Conservation (phyloP, 2,797 vertebrate genomes). For the Lepus oiostolus region DNA sequence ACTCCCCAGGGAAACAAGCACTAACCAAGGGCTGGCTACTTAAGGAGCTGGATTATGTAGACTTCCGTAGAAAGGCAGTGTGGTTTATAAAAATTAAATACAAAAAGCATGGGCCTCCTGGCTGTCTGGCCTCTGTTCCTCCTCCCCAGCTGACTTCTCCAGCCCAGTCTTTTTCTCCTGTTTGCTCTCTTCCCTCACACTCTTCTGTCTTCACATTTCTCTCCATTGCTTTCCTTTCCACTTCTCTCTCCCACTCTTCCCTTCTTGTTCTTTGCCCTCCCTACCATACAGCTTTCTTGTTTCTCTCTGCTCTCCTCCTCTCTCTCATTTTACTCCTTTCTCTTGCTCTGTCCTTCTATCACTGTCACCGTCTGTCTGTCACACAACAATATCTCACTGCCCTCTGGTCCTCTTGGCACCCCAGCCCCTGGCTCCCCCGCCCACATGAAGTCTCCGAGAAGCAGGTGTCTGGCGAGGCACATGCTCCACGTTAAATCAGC, state of each 20-base stretch:
- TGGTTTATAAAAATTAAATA: conserved; percentile 24
- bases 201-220: background rate
- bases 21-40: background rate
- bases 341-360: background rate
- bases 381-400: background rate
- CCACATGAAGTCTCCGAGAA: background rate
- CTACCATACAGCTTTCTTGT: background rate
- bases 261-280: background rate
- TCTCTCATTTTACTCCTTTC: background rate
- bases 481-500: background rate
- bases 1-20: conserved; percentile 39
- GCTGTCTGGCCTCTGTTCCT: too few species aligned
- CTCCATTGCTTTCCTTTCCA: background rate
- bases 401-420: background rate
- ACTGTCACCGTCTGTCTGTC: background rate
- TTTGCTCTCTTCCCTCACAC: background rate
- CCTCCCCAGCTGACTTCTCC: background rate
- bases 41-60: background rate
- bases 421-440: background rate
- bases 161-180: background rate
- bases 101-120: background rate
- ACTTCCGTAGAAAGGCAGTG: conserved; percentile 16
- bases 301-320: background rate
- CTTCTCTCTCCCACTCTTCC: background rate
- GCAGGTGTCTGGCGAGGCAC: background rate